phyloP scores from a whole-genome alignment of 2,888 invertebrate genomes.

The Octonoba sinensis region DNA sequence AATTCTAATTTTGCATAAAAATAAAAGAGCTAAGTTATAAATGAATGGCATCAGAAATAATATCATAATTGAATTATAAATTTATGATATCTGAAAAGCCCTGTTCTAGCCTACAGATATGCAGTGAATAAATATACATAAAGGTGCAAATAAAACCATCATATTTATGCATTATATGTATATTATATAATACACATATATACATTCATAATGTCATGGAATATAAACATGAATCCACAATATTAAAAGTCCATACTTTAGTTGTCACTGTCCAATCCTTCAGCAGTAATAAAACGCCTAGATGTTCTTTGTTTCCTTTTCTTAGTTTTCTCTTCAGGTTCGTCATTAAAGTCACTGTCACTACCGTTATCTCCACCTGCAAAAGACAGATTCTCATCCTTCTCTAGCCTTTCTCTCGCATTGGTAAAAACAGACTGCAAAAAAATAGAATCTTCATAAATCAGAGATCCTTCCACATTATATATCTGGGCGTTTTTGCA shows the following conservation, averaged over 20 bases:
- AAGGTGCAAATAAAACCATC: too few relatives aligned
- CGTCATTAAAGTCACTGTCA: slow-evolving; percentile 50
- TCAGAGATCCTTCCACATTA: slow-evolving; percentile 95
- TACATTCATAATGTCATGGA: too few relatives aligned
- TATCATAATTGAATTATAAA: too few relatives aligned
- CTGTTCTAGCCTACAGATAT: too few relatives aligned
- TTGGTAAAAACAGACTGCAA: slow-evolving; percentile 78
- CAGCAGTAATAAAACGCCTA: slow-evolving; percentile 65
- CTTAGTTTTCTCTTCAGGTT: slow-evolving; percentile 51
- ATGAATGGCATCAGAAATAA: too few relatives aligned
- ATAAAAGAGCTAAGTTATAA: too few relatives aligned
- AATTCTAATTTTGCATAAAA: too few relatives aligned
- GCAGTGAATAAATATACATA: too few relatives aligned
- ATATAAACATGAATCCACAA: background rate
- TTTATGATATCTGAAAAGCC: too few relatives aligned
- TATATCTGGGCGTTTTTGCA: slow-evolving; percentile 98
- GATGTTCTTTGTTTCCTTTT: slow-evolving; percentile 62
- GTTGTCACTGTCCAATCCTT: slow-evolving; percentile 64
- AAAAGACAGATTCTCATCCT: slow-evolving; percentile 64
- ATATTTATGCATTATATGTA: too few relatives aligned
- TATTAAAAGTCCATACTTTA: background rate
- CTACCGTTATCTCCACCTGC: slow-evolving; percentile 64
- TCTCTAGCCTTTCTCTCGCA: slow-evolving; percentile 72
- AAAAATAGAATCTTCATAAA: slow-evolving; percentile 96
- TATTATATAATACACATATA: too few relatives aligned